Evolutionary conservation across 2,888 invertebrate species (phyloP), one percentile per base, ranked within the genome.

Genomic region (Schrankia costaestrigalis): DNA sequence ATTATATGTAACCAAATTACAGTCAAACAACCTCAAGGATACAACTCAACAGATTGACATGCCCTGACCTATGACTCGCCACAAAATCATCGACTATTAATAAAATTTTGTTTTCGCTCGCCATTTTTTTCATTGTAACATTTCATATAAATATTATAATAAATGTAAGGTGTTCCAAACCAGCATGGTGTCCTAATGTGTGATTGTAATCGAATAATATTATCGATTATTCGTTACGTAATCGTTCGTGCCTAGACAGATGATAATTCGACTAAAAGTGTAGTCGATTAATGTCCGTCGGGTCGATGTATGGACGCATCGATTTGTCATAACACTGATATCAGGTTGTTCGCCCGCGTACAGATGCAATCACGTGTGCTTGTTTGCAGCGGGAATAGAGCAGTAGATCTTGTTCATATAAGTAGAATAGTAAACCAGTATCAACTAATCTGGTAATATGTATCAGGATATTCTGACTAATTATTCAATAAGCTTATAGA

Each of bases 291-390:
- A 47, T 46, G 28, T 17, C 27, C 45, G 53, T 50, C 35, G 41
- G 40, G 56, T 56, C 61, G 63, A 65, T 70, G 61, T 56, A 59
- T 59, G 45, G 56, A 44, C 39, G 26, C 32, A 42, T 28, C 66
- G 63, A 75, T 76, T 72, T 71, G 71, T 78, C 75, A 72, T 61
- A 58, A 50, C 56, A 63, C 44, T 35, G 28, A 35, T 51, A 50
- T 47, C 41, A 41, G 15, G 39, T 37, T 48, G 51, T 45, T 26
- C 37, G 47, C 47, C 42, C 37, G 41, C 30, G 32, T 22, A 25
- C 14, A 30, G 51, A 51, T 56, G 26, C 33, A 46, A 50, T 46
- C 41, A 24, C 18, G 23, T 23, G 28, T 36, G 28, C 19, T 28
- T 26, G 27, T 42, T 51, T 31, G 31, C 34, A 27, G 32, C 23